Evolutionary conservation across 2,888 invertebrate species (phyloP).

Genomic region (Prenolepis imparis): DNA sequence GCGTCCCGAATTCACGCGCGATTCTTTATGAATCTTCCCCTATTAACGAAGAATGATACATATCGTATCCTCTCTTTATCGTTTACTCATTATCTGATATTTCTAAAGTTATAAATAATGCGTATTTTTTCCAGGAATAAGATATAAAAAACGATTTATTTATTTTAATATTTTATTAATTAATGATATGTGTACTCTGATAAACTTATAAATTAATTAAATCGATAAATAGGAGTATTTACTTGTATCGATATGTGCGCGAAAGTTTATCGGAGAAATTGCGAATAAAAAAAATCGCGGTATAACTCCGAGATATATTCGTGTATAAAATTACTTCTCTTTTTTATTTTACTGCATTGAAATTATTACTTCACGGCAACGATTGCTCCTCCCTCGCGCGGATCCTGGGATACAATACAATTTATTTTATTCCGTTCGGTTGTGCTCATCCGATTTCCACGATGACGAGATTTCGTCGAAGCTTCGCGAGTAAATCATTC

Average conservation of each 20-base stretch:
- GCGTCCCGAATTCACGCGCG: background rate
- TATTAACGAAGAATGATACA: background rate
- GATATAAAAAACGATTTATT: background rate
- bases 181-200: background rate
- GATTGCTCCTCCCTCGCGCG: background rate
- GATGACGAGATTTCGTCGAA: conserved; percentile 53
- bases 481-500: conserved; percentile 63
- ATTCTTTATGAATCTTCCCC: conserved; percentile 13
- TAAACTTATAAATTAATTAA: background rate
- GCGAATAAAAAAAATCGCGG: background rate
- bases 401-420: background rate
- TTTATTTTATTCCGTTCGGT: conserved; percentile 41
- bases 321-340: background rate
- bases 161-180: background rate
- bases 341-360: background rate
- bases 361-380: conserved; percentile 15
- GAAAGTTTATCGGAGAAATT: background rate
- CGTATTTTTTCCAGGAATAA: background rate
- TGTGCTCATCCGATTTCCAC: conserved; percentile 31
- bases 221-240: background rate
- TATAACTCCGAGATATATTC: background rate
- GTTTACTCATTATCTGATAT: background rate
- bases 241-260: background rate
- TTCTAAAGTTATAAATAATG: background rate
- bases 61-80: background rate